Evolutionary conservation across 30 jellyfish, hydroid and myxozoan species (phyloP).

Genomic region (Chrysaora quinquecirrha): DNA sequence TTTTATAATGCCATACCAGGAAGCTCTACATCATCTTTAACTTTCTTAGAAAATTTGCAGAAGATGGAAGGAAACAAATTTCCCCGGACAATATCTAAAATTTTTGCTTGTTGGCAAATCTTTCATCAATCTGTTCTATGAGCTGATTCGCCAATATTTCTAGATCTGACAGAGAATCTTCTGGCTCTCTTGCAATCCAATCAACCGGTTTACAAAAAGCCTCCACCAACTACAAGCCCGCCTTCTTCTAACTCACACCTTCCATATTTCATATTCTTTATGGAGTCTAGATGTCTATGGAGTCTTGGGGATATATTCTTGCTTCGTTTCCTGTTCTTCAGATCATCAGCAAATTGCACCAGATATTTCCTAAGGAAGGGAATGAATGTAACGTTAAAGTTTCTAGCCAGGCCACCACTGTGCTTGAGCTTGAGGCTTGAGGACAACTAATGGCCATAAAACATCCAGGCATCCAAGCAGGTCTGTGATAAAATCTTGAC

Average conservation of each 20-base stretch:
- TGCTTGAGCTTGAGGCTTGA: conserved; percentile 33
- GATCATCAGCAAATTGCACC: background rate
- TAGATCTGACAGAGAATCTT: conserved; percentile 18
- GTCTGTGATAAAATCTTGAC: conserved; percentile 43
- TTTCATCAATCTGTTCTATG: conserved; percentile 14
- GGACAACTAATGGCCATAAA: conserved; percentile 49
- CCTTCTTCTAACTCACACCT: conserved; percentile 36
- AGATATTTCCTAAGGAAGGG: conserved; percentile 13
- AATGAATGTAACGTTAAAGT: conserved; percentile 7
- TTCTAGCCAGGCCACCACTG: conserved; percentile 66
- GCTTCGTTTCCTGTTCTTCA: background rate
- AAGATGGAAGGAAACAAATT: background rate
- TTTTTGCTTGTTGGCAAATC: conserved; percentile 27
- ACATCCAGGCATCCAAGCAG: conserved; percentile 23
- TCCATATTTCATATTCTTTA: conserved; percentile 16
- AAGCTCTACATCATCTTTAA: conserved; percentile 1
- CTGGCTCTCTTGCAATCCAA: conserved; percentile 48
- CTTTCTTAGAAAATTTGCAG: conserved; percentile 6
- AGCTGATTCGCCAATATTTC: background rate
- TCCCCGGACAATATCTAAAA: conserved; percentile 45
- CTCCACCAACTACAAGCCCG: conserved; percentile 14
- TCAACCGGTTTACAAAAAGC: conserved; percentile 20
- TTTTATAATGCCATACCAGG: conserved; percentile 22
- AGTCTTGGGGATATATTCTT: background rate
- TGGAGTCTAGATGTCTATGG: background rate